phyloP scores from a whole-genome alignment of 2,797 vertebrate species.

The Pyrocephalus nanus region DNA sequence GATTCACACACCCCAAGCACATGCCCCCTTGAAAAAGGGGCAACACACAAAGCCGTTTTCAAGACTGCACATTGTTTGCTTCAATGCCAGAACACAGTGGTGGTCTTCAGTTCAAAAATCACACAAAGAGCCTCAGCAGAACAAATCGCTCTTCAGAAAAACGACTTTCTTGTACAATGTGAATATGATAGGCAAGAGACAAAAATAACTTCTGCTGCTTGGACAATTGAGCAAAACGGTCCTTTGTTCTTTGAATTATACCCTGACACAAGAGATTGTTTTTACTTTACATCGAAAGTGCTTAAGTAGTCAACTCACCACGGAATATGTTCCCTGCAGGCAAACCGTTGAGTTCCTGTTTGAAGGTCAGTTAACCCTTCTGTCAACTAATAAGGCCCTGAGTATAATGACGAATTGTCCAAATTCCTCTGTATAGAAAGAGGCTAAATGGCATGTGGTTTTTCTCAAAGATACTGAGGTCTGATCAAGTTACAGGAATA shows the following conservation, averaged over 20 bases:
- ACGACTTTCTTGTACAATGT: conserved; percentile 29
- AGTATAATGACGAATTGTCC: conserved; percentile 61
- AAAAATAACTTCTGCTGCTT: conserved; percentile 62
- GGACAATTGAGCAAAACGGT: conserved; percentile 65
- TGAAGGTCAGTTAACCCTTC: conserved; percentile 72
- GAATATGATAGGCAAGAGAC: conserved; percentile 49
- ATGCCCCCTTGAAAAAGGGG: not conserved
- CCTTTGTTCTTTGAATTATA: conserved; percentile 67
- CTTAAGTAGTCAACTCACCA: conserved; percentile 64
- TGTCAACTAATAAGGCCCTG: conserved; percentile 42
- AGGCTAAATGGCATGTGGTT: conserved; percentile 6
- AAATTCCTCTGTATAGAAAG: conserved; percentile 38
- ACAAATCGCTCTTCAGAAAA: conserved; percentile 39
- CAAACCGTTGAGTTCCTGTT: conserved; percentile 54
- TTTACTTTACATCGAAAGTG: conserved; percentile 65
- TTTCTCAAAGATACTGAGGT: conserved; percentile 30
- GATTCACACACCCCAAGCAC: not conserved
- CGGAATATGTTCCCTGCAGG: conserved; percentile 59
- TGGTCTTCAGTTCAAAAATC: conserved; percentile 35
- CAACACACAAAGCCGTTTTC: conserved; percentile 28
- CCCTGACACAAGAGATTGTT: conserved; percentile 63
- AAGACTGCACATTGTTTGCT: not conserved
- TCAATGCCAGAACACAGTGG: conserved; percentile 39
- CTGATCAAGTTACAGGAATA: conserved; percentile 40
- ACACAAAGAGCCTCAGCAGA: conserved; percentile 53